phyloP scores from a whole-genome alignment of 37 sponge, comb jelly and placozoan species.

The Spongia lamella region DNA sequence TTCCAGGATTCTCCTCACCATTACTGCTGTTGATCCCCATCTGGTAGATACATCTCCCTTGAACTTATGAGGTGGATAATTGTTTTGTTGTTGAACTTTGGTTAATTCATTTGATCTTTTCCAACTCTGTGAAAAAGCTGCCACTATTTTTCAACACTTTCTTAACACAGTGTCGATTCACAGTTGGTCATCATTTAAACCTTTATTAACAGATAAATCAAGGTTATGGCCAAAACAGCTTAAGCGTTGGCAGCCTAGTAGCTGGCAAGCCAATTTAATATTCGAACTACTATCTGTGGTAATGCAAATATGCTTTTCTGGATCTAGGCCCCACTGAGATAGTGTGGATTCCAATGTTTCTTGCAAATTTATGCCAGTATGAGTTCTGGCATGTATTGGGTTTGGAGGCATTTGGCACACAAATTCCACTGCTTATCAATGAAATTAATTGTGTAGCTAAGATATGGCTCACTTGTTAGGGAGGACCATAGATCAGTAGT shows the following conservation, averaged over 20 bases:
- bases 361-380: constrained; percentile 22
- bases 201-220: constrained; percentile 16
- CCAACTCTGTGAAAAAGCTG: constrained; percentile 17
- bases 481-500: constrained; percentile 25
- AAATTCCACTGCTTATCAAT: constrained; percentile 12
- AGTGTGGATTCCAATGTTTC: background rate
- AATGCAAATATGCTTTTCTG: background rate
- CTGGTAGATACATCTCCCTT: constrained; percentile 14
- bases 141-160: constrained; percentile 10
- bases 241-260: background rate
- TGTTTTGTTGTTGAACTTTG: constrained; percentile 2
- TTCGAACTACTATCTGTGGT: constrained; percentile 18
- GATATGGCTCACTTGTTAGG: constrained; percentile 6
- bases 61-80: constrained; percentile 8
- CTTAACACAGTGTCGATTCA: background rate
- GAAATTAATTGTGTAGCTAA: constrained; percentile 18
- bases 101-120: constrained; percentile 5
- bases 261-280: constrained; percentile 10
- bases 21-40: constrained; percentile 15
- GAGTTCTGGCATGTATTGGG: background rate
- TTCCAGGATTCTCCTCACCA: background rate
- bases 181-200: background rate
- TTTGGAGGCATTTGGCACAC: constrained; percentile 1
- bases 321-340: background rate
- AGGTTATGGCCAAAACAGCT: constrained; percentile 34